These are phyloP conservation scores for Drosophila mulleri DNA, from an alignment of 2,888 invertebrate genomes.

Conservation along the genomic window DNA sequence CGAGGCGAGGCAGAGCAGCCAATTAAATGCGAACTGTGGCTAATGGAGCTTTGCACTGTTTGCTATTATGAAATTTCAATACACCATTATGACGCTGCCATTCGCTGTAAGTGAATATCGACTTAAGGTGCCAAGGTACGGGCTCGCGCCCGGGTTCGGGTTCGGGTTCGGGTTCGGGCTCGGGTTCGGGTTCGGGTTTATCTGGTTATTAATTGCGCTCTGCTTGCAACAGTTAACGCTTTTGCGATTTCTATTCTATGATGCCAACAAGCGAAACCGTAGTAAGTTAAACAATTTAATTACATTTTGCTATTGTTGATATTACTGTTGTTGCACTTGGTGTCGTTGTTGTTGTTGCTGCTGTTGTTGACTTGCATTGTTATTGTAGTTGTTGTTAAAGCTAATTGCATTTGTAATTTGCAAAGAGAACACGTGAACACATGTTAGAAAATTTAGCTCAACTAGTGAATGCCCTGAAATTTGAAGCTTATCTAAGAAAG, in stretches of 20 bases:
- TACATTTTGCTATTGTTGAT: constrained; percentile 52
- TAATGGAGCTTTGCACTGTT: constrained; percentile 43
- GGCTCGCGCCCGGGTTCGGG: constrained; percentile 16
- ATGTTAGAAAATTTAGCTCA: not conserved
- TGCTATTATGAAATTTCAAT: constrained; percentile 15
- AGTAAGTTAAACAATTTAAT: constrained; percentile 79
- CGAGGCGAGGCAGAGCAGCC: not conserved
- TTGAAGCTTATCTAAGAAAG: not conserved
- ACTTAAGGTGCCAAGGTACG: constrained; percentile 31
- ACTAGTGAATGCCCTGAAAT: not conserved
- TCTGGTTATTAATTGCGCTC: constrained; percentile 49
- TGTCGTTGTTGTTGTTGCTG: constrained; percentile 6
- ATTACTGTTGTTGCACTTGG: not conserved
- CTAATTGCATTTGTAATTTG: constrained; percentile 64
- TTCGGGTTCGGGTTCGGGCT: constrained; percentile 29
- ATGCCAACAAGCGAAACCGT: constrained; percentile 69
- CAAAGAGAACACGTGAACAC: constrained; percentile 28
- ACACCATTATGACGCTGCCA: not conserved
- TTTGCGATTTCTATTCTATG: constrained; percentile 39
- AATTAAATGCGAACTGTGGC: constrained; percentile 11
- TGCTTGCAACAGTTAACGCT: constrained; percentile 55
- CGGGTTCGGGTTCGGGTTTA: constrained; percentile 28
- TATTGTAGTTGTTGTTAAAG: constrained; percentile 20
- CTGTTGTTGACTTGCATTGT: constrained; percentile 16
- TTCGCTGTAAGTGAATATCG: constrained; percentile 44